Conservation (phyloP, 2,888 invertebrate species). For the Mechanitis mazaeus region DNA sequence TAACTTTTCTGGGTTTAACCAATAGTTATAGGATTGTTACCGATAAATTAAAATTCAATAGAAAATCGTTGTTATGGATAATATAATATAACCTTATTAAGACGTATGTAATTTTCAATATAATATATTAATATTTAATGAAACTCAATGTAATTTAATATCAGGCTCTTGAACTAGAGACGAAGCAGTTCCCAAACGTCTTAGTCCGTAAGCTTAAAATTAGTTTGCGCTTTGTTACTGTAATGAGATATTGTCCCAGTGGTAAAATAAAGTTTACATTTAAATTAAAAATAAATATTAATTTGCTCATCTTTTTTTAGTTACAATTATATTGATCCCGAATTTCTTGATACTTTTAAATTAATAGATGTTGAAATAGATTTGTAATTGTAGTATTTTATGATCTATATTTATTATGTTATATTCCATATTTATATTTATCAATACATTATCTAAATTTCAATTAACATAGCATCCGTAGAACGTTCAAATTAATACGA, state of each 20-base stretch:
- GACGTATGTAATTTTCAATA: too few species aligned
- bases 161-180: slow-evolving; percentile 14
- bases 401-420: too few species aligned
- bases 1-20: slow-evolving; percentile 43
- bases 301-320: too few species aligned
- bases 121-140: neutral
- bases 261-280: slow-evolving; percentile 8
- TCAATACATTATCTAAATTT: too few species aligned
- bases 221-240: slow-evolving; percentile 16
- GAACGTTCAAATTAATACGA: neutral
- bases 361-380: too few species aligned
- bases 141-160: slow-evolving; percentile 10
- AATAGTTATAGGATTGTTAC: slow-evolving; percentile 46
- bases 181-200: slow-evolving; percentile 16
- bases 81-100: too few species aligned
- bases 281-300: too few species aligned
- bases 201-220: slow-evolving; percentile 20
- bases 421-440: too few species aligned
- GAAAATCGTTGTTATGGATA: too few species aligned
- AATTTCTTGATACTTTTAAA: too few species aligned
- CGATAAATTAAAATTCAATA: slow-evolving; percentile 27
- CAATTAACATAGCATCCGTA: neutral
- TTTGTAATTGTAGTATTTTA: too few species aligned
- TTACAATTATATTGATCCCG: too few species aligned
- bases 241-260: slow-evolving; percentile 17